Evolutionary conservation across 2,113 vertebrate genomes (phyloP), one percentile per base, ranked within the genome.

Genomic region (Nematolebias whitei): DNA sequence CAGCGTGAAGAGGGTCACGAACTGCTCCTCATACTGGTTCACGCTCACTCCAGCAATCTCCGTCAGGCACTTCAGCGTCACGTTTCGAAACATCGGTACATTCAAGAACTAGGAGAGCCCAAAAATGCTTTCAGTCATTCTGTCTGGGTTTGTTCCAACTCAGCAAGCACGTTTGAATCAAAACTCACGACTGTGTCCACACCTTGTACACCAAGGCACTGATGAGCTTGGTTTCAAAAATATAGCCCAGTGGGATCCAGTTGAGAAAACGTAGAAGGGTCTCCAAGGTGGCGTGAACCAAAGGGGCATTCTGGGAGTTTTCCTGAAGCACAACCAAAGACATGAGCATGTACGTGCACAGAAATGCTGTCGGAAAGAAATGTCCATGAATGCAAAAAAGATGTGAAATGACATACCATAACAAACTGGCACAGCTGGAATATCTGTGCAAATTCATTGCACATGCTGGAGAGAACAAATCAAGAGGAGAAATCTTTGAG

Each of bases 191-290:
- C 1, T 38, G 18, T 43, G 4, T 49, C 7, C 68, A 9, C 90
- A 99, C 98, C 96, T 99, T 99, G 82, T 99, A 99, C 88, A 99
- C 97, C 89, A 99, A 90, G 23, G 98, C 99, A 92, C 97, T 99
- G 90, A 99, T 99, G 83, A 99, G 91, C 87, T 99, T 99, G 70
- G 98, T 99, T 91, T 99, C 98, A 92, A 99, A 99, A 86, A 99
- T 99, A 87, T 99, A 99, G 41, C 98, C 98, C 79, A 99, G 90
- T 26, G 98, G 98, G 92, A 99, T 99, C 98, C 98, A 99, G 92
- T 99, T 99, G 63, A 99, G 94, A 86, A 99, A 99, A 85, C 98
- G 94, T 19, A 99, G 91, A 63, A 99, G 92, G 0, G 97, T 99
- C 91, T 99, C 97, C 89, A 99, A 91, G 23, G 98, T 99, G 43